Evolutionary conservation across 2,113 vertebrate genomes (phyloP), one percentile per base, ranked within the genome.

Genomic region (Melospiza georgiana): DNA sequence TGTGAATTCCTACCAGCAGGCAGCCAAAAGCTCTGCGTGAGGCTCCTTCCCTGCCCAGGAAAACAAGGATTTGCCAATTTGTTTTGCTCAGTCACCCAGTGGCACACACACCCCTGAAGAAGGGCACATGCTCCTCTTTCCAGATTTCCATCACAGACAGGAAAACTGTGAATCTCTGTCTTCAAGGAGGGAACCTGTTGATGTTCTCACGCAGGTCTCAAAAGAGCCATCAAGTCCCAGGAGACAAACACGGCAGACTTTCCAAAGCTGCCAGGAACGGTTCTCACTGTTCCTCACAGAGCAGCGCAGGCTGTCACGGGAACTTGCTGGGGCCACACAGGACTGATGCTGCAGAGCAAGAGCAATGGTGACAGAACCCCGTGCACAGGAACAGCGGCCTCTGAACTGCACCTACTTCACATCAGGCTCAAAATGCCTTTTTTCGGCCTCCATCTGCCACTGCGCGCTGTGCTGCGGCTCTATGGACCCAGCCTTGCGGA

Each of bases 251-350:
- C 11, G 1, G 0, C 11, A 20, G 55, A 3, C 37, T 33, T 35
- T 37, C 39, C 62, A 28, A 15, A 61, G 72, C 75, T 44, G 30
- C 15, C 69, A 48, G 51, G 31, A 84, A 41, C 0, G 3, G 28
- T 2, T 39, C 79, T 18, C 62, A 2, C 48, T 8, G 0, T 2
- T 66, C 55, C 51, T 13, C 1, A 15, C 0, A 0, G 24, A 73
- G 31, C 12, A 46, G 65, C 0, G 19, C 21, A 1, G 61, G 44
- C 1, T 0, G 55, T 18, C 0, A 0, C 44, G 37, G 81, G 33
- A 35, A 4, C 21, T 22, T 2, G 0, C 54, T 25, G 5, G 2
- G 7, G 74, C 49, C 27, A 13, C 15, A 8, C 11, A 9, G 44
- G 33, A 8, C 35, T 41, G 62, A 22, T 4, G n/a, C 66, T 35